Evolutionary conservation across 2,888 invertebrate genomes (phyloP).

Genomic region (Aspidapion aeneum): DNA sequence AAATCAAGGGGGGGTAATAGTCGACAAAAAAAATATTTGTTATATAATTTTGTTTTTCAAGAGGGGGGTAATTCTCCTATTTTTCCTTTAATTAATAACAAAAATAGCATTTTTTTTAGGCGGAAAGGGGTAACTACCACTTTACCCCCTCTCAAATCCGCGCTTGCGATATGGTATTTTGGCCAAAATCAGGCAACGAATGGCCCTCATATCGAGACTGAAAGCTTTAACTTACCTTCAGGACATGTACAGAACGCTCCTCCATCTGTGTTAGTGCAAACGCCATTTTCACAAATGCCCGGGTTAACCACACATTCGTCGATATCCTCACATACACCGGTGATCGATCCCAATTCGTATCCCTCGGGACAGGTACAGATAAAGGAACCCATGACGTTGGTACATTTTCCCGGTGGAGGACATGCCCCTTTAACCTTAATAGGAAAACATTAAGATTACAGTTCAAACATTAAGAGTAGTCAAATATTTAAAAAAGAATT

Average conservation of each 20-base stretch:
- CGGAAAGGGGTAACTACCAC: too few relatives aligned
- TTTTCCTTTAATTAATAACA: too few relatives aligned
- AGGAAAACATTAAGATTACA: background rate
- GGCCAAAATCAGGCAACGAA: too few relatives aligned
- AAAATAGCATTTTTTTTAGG: too few relatives aligned
- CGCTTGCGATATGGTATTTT: too few relatives aligned
- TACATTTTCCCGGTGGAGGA: slow-evolving; percentile 61
- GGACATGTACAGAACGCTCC: slow-evolving; percentile 82
- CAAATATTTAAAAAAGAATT: background rate
- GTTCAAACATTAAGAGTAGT: too few relatives aligned
- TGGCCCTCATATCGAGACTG: too few relatives aligned
- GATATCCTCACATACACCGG: slow-evolving; percentile 64
- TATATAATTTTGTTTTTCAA: too few relatives aligned
- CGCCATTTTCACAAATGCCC: slow-evolving; percentile 75
- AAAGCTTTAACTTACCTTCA: slow-evolving; percentile 39
- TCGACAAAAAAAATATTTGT: too few relatives aligned
- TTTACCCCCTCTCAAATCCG: too few relatives aligned
- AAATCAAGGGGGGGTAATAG: too few relatives aligned
- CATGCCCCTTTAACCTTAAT: slow-evolving; percentile 55
- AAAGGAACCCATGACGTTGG: slow-evolving; percentile 67
- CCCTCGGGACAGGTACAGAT: slow-evolving; percentile 78
- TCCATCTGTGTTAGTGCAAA: slow-evolving; percentile 78
- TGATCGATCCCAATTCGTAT: slow-evolving; percentile 64
- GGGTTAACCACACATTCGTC: slow-evolving; percentile 73
- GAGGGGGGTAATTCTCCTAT: too few relatives aligned